phyloP scores from a whole-genome alignment of 2,113 vertebrate species.

The Pavo muticus region DNA sequence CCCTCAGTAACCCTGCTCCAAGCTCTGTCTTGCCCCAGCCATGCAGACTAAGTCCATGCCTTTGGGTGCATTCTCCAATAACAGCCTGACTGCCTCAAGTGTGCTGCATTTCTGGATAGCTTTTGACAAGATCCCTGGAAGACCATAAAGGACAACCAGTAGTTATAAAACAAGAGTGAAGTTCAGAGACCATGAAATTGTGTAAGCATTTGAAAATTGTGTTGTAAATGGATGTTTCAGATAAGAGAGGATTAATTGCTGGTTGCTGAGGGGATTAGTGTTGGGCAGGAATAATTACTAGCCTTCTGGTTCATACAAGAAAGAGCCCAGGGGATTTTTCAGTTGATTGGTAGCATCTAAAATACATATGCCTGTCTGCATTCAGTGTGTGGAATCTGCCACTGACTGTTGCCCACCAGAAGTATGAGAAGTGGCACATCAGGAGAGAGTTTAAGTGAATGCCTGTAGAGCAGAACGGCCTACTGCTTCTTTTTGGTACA shows the following conservation, averaged over 20 bases:
- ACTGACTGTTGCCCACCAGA: not conserved
- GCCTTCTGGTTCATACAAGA: conserved; percentile 49
- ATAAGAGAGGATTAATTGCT: conserved; percentile 65
- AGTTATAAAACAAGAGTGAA: conserved; percentile 31
- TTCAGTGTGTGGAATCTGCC: not conserved
- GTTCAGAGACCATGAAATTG: conserved; percentile 66
- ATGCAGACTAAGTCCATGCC: not conserved
- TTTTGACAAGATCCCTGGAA: conserved; percentile 45
- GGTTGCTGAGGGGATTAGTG: conserved; percentile 50
- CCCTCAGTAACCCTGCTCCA: not conserved
- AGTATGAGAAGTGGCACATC: not conserved
- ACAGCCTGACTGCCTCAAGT: not conserved
- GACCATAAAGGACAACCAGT: conserved; percentile 33
- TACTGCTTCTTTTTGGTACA: not conserved
- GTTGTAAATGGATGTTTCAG: conserved; percentile 62
- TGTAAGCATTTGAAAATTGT: conserved; percentile 51
- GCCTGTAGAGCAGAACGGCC: not conserved
- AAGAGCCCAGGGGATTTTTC: conserved; percentile 31
- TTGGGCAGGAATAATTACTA: conserved; percentile 53
- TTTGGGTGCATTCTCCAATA: not conserved
- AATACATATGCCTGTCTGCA: not conserved
- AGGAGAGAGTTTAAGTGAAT: conserved; percentile 16
- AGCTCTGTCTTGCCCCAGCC: not conserved
- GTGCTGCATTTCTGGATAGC: conserved; percentile 18
- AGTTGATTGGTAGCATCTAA: conserved; percentile 22